These are phyloP conservation scores for Myoxocephalus aenaeus DNA, from an alignment of 2,797 vertebrate genomes.

Conservation along the genomic window DNA sequence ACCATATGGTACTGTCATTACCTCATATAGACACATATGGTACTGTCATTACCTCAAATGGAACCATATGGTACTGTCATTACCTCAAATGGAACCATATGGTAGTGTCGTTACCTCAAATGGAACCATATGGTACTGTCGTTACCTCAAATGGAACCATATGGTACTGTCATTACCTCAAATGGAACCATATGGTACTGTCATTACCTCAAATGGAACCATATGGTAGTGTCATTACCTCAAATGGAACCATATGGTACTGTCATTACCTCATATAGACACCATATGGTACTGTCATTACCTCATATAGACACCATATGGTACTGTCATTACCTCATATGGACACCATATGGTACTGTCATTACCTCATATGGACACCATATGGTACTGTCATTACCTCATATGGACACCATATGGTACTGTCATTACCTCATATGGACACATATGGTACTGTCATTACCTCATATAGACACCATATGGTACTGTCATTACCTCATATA, in stretches of 20 bases:
- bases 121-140: neutral
- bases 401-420: too few species aligned
- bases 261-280: neutral
- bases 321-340: neutral
- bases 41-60: too few species aligned
- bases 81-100: slow-evolving; percentile 88
- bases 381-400: neutral
- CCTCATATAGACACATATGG: too few species aligned
- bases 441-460: neutral
- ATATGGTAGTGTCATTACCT: too few species aligned
- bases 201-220: too few species aligned
- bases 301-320: neutral
- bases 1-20: too few species aligned
- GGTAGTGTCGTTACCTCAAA: too few species aligned
- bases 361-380: too few species aligned
- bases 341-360: neutral
- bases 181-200: too few species aligned
- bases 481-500: neutral
- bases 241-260: neutral
- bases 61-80: too few species aligned
- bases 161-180: too few species aligned
- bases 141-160: neutral
- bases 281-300: neutral
- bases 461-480: neutral
- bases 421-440: neutral